Evolutionary conservation across 2,888 invertebrate genomes (phyloP), one percentile per base, ranked within the genome.

Genomic region (Flexamia atlantica): DNA sequence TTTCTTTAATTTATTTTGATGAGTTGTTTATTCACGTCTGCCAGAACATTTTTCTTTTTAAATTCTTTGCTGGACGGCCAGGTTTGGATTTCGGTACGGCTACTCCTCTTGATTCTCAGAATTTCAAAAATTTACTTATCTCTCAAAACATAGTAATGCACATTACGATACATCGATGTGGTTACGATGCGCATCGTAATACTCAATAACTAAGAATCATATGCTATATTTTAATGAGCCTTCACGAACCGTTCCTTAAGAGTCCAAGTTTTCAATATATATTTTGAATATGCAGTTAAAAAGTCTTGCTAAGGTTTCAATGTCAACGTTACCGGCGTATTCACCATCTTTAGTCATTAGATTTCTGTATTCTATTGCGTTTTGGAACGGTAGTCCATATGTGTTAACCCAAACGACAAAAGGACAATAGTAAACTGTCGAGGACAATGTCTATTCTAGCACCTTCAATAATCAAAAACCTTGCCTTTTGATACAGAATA

Each of bases 311-410:
- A 23, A 36, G 23, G 74, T n/a, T 74, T 40, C 46, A 40, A 36
- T 74, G 36, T 74, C 40, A 42, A 74, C 74, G 74, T 74, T 74
- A 36, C 74, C 74, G 25, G 74, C 40, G 20, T 74, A 74, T 74
- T 74, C 46, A 36, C 40, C 36, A 40, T 28, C 20, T 36, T 46
- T 10, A 25, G 74, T 40, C 74, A 74, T 74, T 40, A 36, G 23
- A 46, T 42, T 74, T 36, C 23, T 42, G 30, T 74, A 74, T 36
- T 40, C 40, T 25, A 25, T 46, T 42, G 74, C 36, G 40, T 74
- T 74, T 42, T 23, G 40, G 36, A 40, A 12, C 23, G 14, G 25
- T 40, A 74, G 40, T 46, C 74, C 40, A 74, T 74, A 30, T 46
- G 74, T 46, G 74, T 25, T 40, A 74, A 30, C 70, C 2, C 70